Conservation (phyloP, 2,113 vertebrate species). For the Okapia johnstoni region DNA sequence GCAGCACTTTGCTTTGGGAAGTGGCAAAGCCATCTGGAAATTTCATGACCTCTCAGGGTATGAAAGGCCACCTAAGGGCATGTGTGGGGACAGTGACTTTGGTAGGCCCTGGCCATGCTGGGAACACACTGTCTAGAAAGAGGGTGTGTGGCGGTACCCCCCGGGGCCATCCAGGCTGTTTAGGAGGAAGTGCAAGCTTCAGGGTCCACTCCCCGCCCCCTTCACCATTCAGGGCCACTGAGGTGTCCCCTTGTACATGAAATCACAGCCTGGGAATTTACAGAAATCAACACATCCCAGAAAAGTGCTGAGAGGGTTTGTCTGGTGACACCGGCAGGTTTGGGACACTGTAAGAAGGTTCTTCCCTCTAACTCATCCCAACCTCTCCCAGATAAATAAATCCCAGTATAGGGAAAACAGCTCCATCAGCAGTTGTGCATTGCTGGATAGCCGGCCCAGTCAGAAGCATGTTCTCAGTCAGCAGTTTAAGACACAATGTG, state of each 20-base stretch:
- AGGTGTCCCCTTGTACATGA: background rate
- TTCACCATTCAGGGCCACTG: background rate
- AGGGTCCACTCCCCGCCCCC: rapidly evolving
- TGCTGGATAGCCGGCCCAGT: background rate
- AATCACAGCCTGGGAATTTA: background rate
- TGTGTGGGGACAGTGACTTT: background rate
- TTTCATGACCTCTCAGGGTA: background rate
- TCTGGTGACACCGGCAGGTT: background rate
- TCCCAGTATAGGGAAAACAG: background rate
- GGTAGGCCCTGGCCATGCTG: background rate
- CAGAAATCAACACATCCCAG: background rate
- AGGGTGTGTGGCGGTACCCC: background rate
- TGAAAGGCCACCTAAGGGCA: background rate
- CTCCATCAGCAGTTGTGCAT: background rate
- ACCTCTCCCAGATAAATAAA: background rate
- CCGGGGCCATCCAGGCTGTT: background rate
- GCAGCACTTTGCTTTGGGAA: slow-evolving; percentile 17
- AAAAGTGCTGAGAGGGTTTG: background rate
- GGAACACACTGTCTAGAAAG: background rate
- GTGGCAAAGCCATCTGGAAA: background rate
- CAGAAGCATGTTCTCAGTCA: background rate
- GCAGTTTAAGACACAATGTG: background rate
- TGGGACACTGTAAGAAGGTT: background rate
- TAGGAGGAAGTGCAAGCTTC: background rate
- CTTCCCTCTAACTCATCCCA: background rate